These are phyloP conservation scores for Rotaria macrura DNA, from an alignment of 2,888 invertebrate genomes.

Conservation along the genomic window DNA sequence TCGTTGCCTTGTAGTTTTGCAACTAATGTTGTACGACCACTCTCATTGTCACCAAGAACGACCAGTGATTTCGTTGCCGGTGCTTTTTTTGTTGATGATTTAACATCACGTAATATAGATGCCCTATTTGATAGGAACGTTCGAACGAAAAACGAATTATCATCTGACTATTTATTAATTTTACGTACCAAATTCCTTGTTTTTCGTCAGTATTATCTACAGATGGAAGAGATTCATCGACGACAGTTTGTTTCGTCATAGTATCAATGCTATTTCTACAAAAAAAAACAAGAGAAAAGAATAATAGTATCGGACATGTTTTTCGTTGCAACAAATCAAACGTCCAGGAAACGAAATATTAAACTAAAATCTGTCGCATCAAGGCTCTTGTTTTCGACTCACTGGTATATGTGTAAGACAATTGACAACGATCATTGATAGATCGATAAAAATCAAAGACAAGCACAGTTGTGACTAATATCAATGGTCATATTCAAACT, in stretches of 20 bases:
- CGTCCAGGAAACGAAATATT: background rate
- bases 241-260: background rate
- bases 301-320: background rate
- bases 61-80: slow-evolving; percentile 30
- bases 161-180: background rate
- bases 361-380: background rate
- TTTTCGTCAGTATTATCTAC: background rate
- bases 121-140: background rate
- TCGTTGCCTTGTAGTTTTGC: slow-evolving; percentile 32
- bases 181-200: background rate
- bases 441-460: background rate
- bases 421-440: background rate
- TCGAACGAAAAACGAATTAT: background rate
- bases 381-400: background rate
- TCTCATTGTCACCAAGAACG: slow-evolving; percentile 32
- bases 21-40: slow-evolving; percentile 32
- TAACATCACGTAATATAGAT: slow-evolving; percentile 30
- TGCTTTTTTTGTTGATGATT: slow-evolving; percentile 32
- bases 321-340: background rate
- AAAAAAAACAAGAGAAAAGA: background rate
- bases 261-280: background rate
- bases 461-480: background rate
- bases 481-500: background rate
- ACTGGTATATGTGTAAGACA: background rate
- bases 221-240: background rate